phyloP scores from a whole-genome alignment of 2,888 invertebrate genomes.

The Ochropleura plecta region DNA sequence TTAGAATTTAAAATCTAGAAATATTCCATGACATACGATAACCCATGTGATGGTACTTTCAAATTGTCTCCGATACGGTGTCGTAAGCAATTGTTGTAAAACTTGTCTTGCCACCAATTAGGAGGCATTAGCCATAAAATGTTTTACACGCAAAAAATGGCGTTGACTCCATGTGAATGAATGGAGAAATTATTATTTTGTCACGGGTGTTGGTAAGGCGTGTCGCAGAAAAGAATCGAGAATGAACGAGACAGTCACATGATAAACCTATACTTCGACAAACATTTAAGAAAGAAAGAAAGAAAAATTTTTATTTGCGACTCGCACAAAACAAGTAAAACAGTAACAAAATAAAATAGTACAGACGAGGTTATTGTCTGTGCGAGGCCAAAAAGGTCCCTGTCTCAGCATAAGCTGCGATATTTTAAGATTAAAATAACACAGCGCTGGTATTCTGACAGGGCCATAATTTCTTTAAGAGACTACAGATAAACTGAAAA shows the following conservation, averaged over 20 bases:
- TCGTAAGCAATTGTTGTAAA: conserved; percentile 61
- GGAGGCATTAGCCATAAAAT: conserved; percentile 54
- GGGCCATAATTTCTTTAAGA: no score
- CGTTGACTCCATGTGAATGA: conserved; percentile 50
- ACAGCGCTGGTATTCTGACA: no score
- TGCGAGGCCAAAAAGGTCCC: no score
- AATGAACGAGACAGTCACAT: conserved; percentile 4
- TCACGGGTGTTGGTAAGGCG: not conserved
- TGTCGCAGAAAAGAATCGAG: not conserved
- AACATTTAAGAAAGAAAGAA: no score
- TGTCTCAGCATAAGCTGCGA: no score
- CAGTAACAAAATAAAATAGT: no score
- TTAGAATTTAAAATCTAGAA: conserved; percentile 37
- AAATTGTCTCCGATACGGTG: conserved; percentile 66
- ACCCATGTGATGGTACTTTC: conserved; percentile 61
- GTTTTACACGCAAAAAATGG: conserved; percentile 55
- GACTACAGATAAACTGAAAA: no score
- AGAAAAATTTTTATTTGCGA: no score
- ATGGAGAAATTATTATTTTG: conserved; percentile 13
- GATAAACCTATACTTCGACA: not conserved
- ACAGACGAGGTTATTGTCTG: no score
- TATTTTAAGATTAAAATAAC: no score
- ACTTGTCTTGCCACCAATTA: conserved; percentile 60
- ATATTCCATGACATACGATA: conserved; percentile 65
- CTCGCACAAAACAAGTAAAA: no score